Evolutionary conservation across 2,888 invertebrate genomes (phyloP).

Genomic region (Glomeris marginata): DNA sequence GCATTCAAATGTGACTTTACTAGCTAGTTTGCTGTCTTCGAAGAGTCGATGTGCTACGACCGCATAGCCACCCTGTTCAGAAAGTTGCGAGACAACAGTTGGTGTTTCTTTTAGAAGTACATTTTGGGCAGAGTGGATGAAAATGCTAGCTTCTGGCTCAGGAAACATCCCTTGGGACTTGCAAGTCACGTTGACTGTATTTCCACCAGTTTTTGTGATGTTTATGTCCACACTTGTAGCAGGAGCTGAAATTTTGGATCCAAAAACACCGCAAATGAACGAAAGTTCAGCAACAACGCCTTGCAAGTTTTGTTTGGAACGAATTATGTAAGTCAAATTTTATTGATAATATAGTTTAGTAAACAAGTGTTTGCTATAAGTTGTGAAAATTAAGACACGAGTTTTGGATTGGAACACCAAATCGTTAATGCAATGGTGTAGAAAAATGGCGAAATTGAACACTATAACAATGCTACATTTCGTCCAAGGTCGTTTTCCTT

Average conservation of each 20-base stretch:
- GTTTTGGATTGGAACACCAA: too few relatives aligned
- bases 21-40: constrained; percentile 7
- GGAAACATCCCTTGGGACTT: constrained; percentile 44
- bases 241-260: constrained; percentile 19
- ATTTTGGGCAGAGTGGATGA: constrained; percentile 17
- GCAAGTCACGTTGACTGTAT: constrained; percentile 40
- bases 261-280: background rate
- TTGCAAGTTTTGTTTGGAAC: too few relatives aligned
- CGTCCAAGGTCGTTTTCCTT: too few relatives aligned
- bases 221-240: constrained; percentile 30
- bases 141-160: constrained; percentile 40
- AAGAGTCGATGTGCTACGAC: constrained; percentile 4
- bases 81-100: too few relatives aligned
- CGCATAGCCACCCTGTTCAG: constrained; percentile 2
- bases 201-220: constrained; percentile 36
- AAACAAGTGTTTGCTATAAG: too few relatives aligned
- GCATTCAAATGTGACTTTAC: constrained; percentile 11
- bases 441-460: too few relatives aligned
- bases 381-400: too few relatives aligned
- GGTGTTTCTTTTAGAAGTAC: too few relatives aligned
- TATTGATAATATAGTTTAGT: too few relatives aligned
- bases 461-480: too few relatives aligned
- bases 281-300: background rate
- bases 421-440: too few relatives aligned
- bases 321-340: too few relatives aligned